Evolutionary conservation across 2,113 vertebrate species (phyloP).

Genomic region (Diadophis punctatus): DNA sequence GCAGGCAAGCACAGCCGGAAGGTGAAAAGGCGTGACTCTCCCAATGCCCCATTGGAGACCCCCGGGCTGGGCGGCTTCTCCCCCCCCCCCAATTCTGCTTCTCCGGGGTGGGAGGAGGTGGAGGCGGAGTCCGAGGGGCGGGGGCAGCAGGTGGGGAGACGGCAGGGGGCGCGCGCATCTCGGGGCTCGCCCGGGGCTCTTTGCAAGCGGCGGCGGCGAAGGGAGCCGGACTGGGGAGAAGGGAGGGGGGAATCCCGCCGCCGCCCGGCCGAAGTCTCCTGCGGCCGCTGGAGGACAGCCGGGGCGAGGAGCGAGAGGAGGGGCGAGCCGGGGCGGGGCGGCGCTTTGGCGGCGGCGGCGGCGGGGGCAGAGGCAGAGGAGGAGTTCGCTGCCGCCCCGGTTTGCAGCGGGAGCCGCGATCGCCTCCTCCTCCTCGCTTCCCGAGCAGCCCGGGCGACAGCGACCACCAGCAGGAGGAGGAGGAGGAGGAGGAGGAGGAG

Average conservation of each 20-base stretch:
- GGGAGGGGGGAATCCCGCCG: not conserved
- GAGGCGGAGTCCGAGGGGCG: not conserved
- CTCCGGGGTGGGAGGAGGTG: not conserved
- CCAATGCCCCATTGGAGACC: not conserved
- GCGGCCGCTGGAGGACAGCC: not conserved
- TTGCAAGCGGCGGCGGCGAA: no score
- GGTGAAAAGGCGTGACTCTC: not conserved
- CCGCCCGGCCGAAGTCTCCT: not conserved
- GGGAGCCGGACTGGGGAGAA: not conserved
- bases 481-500: not conserved
- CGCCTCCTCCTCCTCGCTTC: not conserved
- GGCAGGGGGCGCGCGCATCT: not conserved
- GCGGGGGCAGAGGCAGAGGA: not conserved
- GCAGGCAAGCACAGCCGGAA: not conserved
- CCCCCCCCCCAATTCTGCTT: not conserved
- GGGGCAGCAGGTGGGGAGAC: not conserved
- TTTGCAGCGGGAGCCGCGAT: not conserved
- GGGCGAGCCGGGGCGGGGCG: constrained; percentile 7
- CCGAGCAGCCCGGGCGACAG: not conserved
- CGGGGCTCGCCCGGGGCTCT: not conserved
- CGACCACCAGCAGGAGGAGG: not conserved
- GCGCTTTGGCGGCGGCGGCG: constrained; percentile 7
- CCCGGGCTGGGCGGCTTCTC: not conserved
- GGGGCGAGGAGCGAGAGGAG: not conserved
- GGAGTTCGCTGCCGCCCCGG: not conserved